phyloP scores from a whole-genome alignment of 2,888 invertebrate species.

The Aleiodes testaceus region DNA sequence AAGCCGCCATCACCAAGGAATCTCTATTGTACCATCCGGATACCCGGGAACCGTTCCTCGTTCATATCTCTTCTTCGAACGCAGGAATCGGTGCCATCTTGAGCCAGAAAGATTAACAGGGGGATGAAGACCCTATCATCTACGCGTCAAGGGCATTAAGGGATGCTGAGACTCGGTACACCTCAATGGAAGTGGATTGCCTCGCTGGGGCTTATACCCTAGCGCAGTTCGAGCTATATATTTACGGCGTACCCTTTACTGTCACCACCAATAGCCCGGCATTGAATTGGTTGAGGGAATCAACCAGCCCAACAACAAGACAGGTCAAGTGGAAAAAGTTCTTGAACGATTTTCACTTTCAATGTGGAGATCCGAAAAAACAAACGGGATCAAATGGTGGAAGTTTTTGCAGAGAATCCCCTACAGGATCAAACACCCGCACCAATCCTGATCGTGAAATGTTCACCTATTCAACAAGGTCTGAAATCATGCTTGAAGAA shows the following conservation, averaged over 20 bases:
- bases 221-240: conserved; percentile 23
- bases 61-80: conserved; percentile 44
- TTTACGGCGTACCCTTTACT: conserved; percentile 9
- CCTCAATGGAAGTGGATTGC: conserved; percentile 24
- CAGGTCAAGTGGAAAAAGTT: background rate
- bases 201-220: conserved; percentile 6
- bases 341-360: too few species aligned
- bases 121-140: conserved; percentile 9
- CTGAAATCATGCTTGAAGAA: too few species aligned
- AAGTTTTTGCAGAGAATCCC: too few species aligned
- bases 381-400: too few species aligned
- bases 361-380: too few species aligned
- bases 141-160: conserved; percentile 19
- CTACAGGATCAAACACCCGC: too few species aligned
- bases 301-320: background rate
- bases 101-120: background rate
- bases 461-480: too few species aligned
- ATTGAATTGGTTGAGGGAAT: background rate
- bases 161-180: conserved; percentile 29
- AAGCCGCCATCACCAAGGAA: conserved; percentile 37
- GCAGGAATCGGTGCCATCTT: conserved; percentile 1
- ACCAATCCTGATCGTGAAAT: too few species aligned
- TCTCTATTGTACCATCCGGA: conserved; percentile 58
- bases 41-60: conserved; percentile 56
- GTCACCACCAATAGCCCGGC: background rate